A percentile compares a stretch with the other conserved stretches of the same genome.
Conservation (phyloP, 2,888 invertebrate genomes). For the Erannis defoliaria region DNA sequence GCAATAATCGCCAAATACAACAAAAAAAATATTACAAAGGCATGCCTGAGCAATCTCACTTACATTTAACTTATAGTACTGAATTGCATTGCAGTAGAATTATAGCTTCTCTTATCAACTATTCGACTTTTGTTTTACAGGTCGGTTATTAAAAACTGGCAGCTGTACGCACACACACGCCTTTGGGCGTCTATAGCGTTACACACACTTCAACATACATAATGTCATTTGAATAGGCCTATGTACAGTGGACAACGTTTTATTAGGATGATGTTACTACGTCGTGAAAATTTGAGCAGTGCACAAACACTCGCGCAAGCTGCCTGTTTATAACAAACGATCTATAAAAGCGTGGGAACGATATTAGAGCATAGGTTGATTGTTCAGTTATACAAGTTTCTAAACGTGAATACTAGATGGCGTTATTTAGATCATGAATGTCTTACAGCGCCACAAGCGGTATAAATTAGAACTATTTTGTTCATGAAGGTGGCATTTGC, state of each 20-base stretch:
- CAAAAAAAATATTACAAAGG: conserved; percentile 30
- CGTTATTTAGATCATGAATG: neutral
- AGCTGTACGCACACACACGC: neutral
- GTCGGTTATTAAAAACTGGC: conserved; percentile 1
- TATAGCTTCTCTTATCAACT: conserved; percentile 30
- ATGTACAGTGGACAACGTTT: too few species aligned
- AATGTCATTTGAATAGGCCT: too few species aligned
- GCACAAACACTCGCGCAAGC: neutral
- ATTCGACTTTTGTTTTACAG: conserved; percentile 19
- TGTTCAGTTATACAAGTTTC: neutral
- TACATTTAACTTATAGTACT: conserved; percentile 39
- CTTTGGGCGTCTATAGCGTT: neutral
- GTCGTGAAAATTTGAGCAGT: neutral
- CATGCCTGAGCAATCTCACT: conserved; percentile 45
- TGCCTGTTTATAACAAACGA: conserved; percentile 1
- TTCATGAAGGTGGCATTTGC: neutral
- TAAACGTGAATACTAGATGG: conserved; percentile 2
- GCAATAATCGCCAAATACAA: conserved; percentile 30
- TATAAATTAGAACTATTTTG: neutral
- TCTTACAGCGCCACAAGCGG: neutral
- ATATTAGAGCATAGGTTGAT: neutral
- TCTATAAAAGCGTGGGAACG: conserved; percentile 4
- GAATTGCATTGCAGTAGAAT: conserved; percentile 39
- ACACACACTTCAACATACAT: neutral
- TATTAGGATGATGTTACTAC: neutral